Conservation (phyloP, 2,888 invertebrate genomes). For the Aphodius sticticus region DNA sequence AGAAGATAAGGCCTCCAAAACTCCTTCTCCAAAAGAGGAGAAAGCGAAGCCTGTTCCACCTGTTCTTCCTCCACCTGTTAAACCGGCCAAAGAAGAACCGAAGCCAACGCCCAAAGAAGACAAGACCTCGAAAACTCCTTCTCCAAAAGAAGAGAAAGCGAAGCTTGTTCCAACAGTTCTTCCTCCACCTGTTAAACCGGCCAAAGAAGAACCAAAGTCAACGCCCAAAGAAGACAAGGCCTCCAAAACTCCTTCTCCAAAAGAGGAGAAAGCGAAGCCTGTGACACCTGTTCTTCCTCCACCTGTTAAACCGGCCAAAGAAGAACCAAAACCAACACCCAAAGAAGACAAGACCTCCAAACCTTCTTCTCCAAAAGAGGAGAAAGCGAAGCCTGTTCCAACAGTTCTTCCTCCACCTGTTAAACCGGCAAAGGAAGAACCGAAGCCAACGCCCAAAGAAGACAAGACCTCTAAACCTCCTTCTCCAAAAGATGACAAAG, state of each 20-base stretch:
- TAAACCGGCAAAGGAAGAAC: too few relatives aligned
- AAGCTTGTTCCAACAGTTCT: neutral
- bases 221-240: neutral
- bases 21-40: neutral
- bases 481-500: neutral
- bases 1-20: too few relatives aligned
- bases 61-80: neutral
- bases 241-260: neutral
- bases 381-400: neutral
- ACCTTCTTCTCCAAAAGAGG: too few relatives aligned
- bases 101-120: neutral
- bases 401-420: too few relatives aligned
- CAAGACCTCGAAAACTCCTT: neutral
- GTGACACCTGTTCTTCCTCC: neutral
- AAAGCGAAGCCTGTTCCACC: neutral
- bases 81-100: neutral
- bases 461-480: neutral
- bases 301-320: neutral
- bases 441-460: neutral
- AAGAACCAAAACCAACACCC: neutral
- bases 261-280: neutral
- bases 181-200: too few relatives aligned
- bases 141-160: neutral
- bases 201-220: too few relatives aligned
- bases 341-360: neutral